phyloP scores from a whole-genome alignment of 2,888 invertebrate genomes.

The Xestobium rufovillosum region DNA sequence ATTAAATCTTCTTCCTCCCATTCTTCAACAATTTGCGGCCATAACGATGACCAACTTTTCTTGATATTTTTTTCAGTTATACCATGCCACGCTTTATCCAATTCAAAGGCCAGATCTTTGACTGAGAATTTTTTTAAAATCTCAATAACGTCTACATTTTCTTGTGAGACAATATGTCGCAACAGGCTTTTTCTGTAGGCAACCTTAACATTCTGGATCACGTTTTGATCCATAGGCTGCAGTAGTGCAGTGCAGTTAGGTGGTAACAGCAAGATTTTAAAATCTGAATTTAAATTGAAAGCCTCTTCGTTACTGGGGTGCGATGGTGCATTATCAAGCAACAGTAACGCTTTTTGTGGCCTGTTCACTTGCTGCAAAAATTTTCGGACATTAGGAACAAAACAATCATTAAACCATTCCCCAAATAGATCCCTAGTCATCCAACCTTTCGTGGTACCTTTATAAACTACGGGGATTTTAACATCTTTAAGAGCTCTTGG shows the following conservation, averaged over 20 bases:
- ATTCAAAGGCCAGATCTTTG: slow-evolving; percentile 2
- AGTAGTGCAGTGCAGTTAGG: slow-evolving; percentile 2
- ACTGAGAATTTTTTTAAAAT: neutral
- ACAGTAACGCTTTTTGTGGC: slow-evolving; percentile 4
- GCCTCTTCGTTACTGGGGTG: slow-evolving; percentile 1
- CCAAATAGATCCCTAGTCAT: slow-evolving; percentile 10
- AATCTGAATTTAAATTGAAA: slow-evolving; percentile 2
- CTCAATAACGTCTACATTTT: neutral
- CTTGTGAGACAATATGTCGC: slow-evolving; percentile 1
- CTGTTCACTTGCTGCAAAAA: neutral
- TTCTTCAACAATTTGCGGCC: slow-evolving; percentile 2
- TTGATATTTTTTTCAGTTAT: slow-evolving; percentile 2
- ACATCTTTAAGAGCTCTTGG: slow-evolving; percentile 16
- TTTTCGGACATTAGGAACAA: slow-evolving; percentile 1
- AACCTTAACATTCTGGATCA: slow-evolving; percentile 1
- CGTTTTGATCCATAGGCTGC: slow-evolving; percentile 1
- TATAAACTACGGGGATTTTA: slow-evolving; percentile 8
- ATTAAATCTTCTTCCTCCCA: slow-evolving; percentile 3
- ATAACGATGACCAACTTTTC: slow-evolving; percentile 3
- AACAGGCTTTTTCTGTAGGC: no score
- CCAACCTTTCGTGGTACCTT: slow-evolving; percentile 9
- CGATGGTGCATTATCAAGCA: slow-evolving; percentile 5
- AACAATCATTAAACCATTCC: slow-evolving; percentile 7
- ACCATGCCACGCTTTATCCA: neutral
- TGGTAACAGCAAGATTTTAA: slow-evolving; percentile 2